phyloP scores from a whole-genome alignment of 2,888 invertebrate species.

The Phorcus lineatus region DNA sequence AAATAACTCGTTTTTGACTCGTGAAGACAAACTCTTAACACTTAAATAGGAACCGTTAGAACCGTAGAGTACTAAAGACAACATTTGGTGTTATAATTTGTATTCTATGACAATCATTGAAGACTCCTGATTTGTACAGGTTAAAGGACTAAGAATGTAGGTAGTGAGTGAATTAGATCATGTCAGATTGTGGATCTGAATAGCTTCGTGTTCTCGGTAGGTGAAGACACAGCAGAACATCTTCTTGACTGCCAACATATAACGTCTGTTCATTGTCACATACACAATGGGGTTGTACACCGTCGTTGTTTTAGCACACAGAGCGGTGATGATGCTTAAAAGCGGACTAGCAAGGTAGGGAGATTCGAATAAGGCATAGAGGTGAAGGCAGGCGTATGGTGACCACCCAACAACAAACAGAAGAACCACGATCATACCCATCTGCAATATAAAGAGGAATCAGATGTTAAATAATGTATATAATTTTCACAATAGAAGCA shows the following conservation, averaged over 20 bases:
- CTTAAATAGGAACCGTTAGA: too few relatives aligned
- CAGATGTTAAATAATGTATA: background rate
- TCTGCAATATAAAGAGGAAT: constrained; percentile 30
- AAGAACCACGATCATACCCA: constrained; percentile 45
- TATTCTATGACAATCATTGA: too few relatives aligned
- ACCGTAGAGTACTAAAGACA: too few relatives aligned
- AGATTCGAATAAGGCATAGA: constrained; percentile 35
- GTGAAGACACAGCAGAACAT: constrained; percentile 31
- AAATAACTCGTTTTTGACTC: too few relatives aligned
- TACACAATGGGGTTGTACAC: constrained; percentile 55
- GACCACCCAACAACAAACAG: constrained; percentile 47
- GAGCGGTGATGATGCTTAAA: constrained; percentile 36
- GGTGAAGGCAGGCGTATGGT: constrained; percentile 44
- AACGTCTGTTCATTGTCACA: constrained; percentile 46
- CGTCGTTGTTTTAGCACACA: constrained; percentile 59
- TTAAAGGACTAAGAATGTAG: too few relatives aligned
- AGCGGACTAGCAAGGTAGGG: background rate
- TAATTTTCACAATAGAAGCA: too few relatives aligned
- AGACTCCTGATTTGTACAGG: too few relatives aligned
- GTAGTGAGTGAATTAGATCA: background rate
- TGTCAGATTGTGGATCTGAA: constrained; percentile 18
- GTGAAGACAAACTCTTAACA: too few relatives aligned
- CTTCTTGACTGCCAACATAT: constrained; percentile 39
- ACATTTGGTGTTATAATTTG: too few relatives aligned
- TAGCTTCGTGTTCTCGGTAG: constrained; percentile 3